Base-by-base conservation (phyloP, 2,797 vertebrate species). In the Cercopithecus mitis region DNA sequence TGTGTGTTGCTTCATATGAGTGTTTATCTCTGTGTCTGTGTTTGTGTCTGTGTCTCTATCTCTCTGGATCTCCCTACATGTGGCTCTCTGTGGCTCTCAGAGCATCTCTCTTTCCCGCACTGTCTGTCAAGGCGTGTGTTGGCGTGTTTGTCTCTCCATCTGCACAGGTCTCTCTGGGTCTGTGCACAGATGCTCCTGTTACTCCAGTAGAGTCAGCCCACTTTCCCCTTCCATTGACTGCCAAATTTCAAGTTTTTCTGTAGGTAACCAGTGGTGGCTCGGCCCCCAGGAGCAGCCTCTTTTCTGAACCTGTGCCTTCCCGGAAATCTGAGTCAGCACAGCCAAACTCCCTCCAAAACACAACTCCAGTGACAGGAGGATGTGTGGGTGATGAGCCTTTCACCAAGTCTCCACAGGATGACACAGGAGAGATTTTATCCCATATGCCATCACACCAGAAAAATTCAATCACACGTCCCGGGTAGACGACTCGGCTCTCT, bases 21-120 rank as follows among this genome's bases (percentile, higher is more conserved):
- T 67, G 24, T 80, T n/a, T 81, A 12, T 25, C 41, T 25, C 19
- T 33, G 47, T 47, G 27, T 43, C 11, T 72, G 7, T 50, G 61
- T 84, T 41, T 41, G 41, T 36, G 36, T 43, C 11, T 72, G 61
- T 84, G 61, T 84, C 36, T 50, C 33, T 72, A 1, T 45, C 45
- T 90, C 17, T 57, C 30, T 50, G 8, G 9, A 41, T 43, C n/a
- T 82, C 17, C 79, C 79, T 41, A 9, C 5, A 41, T 30, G 12
- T 45, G 3, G 58, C 36, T 84, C 33, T 75, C n/a, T 58, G 33
- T 39, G 39, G 77, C 41, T 55, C 96, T 97, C 97, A 91, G 95
- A 92, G 96, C 83, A 95, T 97, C 97, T 95, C 90, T 96, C 89
- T 90, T 92, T 96, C 45, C 58, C 96, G 88, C 96, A 82, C 70